Conservation (phyloP, 2,113 vertebrate genomes). For the Polypterus bichir region DNA sequence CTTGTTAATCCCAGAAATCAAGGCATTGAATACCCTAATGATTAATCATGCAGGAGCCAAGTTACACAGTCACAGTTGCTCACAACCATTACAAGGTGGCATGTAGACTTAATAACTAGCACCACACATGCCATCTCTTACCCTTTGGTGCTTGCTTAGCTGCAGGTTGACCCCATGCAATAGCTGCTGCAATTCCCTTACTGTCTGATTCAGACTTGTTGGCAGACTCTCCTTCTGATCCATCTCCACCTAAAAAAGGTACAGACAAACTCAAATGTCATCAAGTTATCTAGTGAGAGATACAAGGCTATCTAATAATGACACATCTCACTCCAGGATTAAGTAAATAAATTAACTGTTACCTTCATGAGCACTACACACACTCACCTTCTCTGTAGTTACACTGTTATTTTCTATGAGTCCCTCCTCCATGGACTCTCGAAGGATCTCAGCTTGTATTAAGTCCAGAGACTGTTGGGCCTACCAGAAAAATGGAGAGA, state of each 20-base stretch:
- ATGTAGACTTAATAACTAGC: neutral
- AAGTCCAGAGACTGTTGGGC: conserved; percentile 83
- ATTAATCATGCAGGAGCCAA: no score
- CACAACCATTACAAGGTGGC: neutral
- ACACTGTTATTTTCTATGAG: conserved; percentile 79
- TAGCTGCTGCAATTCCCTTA: conserved; percentile 79
- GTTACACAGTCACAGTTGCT: no score
- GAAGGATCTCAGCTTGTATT: conserved; percentile 80
- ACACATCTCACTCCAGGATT: neutral
- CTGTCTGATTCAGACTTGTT: conserved; percentile 72
- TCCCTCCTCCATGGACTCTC: conserved; percentile 57
- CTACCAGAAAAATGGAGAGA: conserved; percentile 32
- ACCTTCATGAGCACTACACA: no score
- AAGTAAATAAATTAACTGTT: neutral
- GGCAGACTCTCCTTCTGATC: conserved; percentile 68
- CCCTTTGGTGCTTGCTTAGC: conserved; percentile 62
- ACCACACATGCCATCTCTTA: conserved; percentile 11
- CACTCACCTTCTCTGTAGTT: conserved; percentile 63
- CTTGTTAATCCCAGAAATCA: no score
- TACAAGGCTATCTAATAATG: neutral
- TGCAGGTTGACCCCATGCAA: conserved; percentile 70
- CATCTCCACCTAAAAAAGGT: conserved; percentile 55
- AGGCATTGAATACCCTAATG: no score
- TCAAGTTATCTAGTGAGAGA: neutral
- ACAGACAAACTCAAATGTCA: neutral